Evolutionary conservation across 2,888 invertebrate species (phyloP), one percentile per base, ranked within the genome.

Genomic region (Meganola albula): DNA sequence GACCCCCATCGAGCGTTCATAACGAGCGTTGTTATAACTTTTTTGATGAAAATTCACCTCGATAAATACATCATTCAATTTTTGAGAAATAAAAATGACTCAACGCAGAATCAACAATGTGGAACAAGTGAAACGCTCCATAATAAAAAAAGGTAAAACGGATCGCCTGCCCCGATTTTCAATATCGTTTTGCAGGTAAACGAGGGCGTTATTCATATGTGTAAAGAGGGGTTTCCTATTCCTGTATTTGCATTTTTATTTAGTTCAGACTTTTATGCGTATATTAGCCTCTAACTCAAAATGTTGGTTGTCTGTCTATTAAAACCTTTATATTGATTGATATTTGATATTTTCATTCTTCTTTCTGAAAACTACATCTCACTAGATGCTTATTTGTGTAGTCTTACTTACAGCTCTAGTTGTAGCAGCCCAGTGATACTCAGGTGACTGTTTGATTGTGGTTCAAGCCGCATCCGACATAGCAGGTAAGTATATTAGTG

Each of bases 111-210:
- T 73, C 73, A 78, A 75, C 74, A 76, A 74, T 66, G 71, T 62
- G 74, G 68, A 78, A 77, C 70, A 73, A 77, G 74, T 74, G 72
- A 75, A 78, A 70, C 54, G 72, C 67, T 72, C 64, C 68, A 65
- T 74, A 75, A 74, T 70, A 73, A 74, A 63, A 57, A 74, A 71
- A 73, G 72, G 73, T 66, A 64, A 63, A 76, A 67, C 60, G 66
- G 63, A 65, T 69, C 65, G 67, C 54, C 57, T 60, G 60, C 53
- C 60, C 66, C 66, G 69, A 73, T 74, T 76, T 76, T 72, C 72
- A 74, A 76, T 74, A 75, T 64, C 70, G 63, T 69, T 70, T 65
- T 65, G 63, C 61, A 66, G 69, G 70, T 72, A 71, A 74, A 71
- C 66, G 73, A 62, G 61, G 63, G 60, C 63, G 71, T 71, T 68